Base-by-base conservation (phyloP, 2,888 invertebrate genomes). In the Aporophyla lueneburgensis region DNA sequence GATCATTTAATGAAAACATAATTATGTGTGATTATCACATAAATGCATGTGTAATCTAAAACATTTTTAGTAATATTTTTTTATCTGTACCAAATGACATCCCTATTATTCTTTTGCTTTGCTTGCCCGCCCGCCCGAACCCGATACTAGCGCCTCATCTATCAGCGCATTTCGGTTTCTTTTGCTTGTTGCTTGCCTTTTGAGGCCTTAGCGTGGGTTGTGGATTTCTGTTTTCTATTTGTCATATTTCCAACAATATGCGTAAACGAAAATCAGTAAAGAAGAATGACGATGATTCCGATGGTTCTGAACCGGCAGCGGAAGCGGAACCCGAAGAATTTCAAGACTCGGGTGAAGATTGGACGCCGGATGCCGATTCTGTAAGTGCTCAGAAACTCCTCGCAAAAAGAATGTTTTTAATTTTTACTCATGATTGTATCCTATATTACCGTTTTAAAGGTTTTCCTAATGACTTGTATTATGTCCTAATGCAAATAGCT, bases 271-370 rank as follows among this genome's bases (percentile, higher is more conserved):
- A 96, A 89, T 95, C 95, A 61, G 88, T 96, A 85, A 96, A 96
- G 91, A 96, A 96, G 88, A 92, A 89, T 82, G 96, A 94, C 61
- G 96, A 95, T 69, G 96, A 96, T 77, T 96, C 96, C 54, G 97
- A 96, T 74, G 96, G 94, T 49, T 96, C 96, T 12, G 96, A 96
- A 89, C 93, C 91, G 81, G 95, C 90, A 70, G 95, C 88, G 62
- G 97, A 97, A 70, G 95, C 88, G 62, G 97, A 97, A 91, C 96
- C 96, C 82, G 97, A 97, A 95, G 97, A 97, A 89, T 97, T 97
- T 85, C 96, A 97, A 92, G 97, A 97, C 89, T 97, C 97, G 3
- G 97, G 97, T 63, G 97, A 96, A 93, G 97, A 97, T 93, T 97
- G 97, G 97, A 97, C 96, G 93, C 97, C 97, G 92, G 96, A 96